These are phyloP conservation scores for Sesia bembeciformis DNA, from an alignment of 2,888 invertebrate species.

Conservation along the genomic window DNA sequence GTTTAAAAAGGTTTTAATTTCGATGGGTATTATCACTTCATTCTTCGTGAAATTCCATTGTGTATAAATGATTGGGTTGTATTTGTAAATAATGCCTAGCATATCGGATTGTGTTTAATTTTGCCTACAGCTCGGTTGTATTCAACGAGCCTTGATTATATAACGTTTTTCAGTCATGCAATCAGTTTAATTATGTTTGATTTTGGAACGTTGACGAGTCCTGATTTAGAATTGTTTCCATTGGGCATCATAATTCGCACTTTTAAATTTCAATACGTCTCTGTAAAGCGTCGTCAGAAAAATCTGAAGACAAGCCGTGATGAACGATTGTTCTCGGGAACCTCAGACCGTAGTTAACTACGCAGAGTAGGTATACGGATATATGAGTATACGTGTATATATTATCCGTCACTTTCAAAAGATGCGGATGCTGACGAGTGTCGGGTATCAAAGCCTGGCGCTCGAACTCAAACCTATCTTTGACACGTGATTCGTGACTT, in stretches of 20 bases:
- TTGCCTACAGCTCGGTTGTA: too few relatives aligned
- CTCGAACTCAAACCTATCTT: conserved; percentile 19
- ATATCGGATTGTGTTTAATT: too few relatives aligned
- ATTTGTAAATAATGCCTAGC: too few relatives aligned
- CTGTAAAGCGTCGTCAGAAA: background rate
- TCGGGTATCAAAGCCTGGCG: conserved; percentile 47
- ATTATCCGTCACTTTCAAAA: conserved; percentile 10
- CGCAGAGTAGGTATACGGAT: background rate
- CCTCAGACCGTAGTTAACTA: background rate
- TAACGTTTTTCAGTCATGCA: too few relatives aligned
- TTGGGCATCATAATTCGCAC: background rate
- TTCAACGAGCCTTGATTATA: too few relatives aligned
- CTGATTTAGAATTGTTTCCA: too few relatives aligned
- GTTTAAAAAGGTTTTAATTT: too few relatives aligned
- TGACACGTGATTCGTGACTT: background rate
- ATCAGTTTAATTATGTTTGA: too few relatives aligned
- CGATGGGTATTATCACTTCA: too few relatives aligned
- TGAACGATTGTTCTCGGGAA: background rate
- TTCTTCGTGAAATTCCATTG: too few relatives aligned
- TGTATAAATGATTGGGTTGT: too few relatives aligned
- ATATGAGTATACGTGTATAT: background rate
- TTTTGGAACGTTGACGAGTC: too few relatives aligned
- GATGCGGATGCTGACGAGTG: conserved; percentile 45
- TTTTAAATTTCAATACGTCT: background rate
- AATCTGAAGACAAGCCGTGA: background rate